Conservation (phyloP, 2,113 vertebrate species). For the Anthoscopus minutus region DNA sequence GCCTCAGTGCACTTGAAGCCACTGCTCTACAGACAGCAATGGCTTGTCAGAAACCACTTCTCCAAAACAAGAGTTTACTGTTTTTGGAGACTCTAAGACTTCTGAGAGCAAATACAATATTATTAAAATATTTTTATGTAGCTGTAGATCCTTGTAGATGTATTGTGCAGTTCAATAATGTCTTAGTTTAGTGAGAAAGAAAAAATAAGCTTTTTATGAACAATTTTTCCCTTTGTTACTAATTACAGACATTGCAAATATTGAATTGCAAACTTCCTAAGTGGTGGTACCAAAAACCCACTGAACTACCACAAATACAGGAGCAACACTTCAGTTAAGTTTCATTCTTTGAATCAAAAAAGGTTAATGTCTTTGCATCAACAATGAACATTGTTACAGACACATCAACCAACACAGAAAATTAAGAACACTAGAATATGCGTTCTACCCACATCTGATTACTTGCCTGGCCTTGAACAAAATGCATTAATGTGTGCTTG, state of each 20-base stretch:
- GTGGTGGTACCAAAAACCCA: neutral
- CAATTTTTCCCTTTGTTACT: neutral
- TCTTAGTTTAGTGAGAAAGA: neutral
- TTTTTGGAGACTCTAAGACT: neutral
- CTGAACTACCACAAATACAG: neutral
- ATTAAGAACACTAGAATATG: neutral
- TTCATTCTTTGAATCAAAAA: neutral
- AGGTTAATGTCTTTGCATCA: neutral
- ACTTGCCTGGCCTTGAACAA: neutral
- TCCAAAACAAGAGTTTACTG: neutral
- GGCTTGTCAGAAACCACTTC: neutral
- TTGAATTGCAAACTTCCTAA: neutral
- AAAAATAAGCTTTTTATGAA: neutral
- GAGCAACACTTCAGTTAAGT: neutral
- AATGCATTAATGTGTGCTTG: neutral
- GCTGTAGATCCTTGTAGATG: neutral
- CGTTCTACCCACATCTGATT: neutral
- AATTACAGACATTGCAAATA: neutral
- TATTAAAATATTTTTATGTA: neutral
- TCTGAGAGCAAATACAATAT: neutral
- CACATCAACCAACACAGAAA: fast-evolving
- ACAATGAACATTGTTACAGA: neutral
- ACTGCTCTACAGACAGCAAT: neutral
- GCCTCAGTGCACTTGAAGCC: neutral
- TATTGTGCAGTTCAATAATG: neutral